Base-by-base conservation (phyloP, 2,888 invertebrate genomes). In the Acleris literana region DNA sequence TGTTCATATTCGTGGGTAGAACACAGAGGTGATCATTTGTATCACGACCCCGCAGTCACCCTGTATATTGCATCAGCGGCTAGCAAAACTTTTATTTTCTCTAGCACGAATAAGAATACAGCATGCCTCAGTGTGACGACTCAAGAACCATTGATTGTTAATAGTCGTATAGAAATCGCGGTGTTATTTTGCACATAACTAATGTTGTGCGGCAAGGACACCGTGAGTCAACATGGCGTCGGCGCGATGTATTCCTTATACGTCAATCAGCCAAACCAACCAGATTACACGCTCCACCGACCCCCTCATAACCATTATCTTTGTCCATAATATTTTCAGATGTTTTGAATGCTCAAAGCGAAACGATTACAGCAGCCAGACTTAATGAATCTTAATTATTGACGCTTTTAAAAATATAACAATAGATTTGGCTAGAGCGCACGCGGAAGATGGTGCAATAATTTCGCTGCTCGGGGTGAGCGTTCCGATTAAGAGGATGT, bases 141-240 rank as follows among this genome's bases (percentile, higher is more conserved):
- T 39, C 33, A 13, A 39, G 39, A 39, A 39, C 39, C 13, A 39
- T 39, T 39, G 4, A 39, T 4, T 39, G 13, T 39, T 13, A 39
- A 39, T 39, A 39, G 39, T 39, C 39, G 78, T 76, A 77, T 76
- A 76, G 77, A 71, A 70, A 71, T 70, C 68, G 64, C 69, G 70
- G 72, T 86, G 51, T 46, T 29, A 52, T 64, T 63, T 61, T 66
- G 56, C 61, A 62, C 51, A 20, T 44, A 33, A 25, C 49, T 9
- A 59, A 48, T 48, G 64, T 25, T 48, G 70, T 13, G 63, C 69
- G 71, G 72, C 87, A 81, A 88, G 88, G 87, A 76, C 87, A 77
- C 59, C 29, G 74, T 81, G 83, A 84, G 73, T 82, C 82, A 81
- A 76, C 71, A 78, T 81, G 80, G 72, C 86, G 84, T 84, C 85